phyloP scores from a whole-genome alignment of 2,888 invertebrate genomes.

The Galerucella pusilla region DNA sequence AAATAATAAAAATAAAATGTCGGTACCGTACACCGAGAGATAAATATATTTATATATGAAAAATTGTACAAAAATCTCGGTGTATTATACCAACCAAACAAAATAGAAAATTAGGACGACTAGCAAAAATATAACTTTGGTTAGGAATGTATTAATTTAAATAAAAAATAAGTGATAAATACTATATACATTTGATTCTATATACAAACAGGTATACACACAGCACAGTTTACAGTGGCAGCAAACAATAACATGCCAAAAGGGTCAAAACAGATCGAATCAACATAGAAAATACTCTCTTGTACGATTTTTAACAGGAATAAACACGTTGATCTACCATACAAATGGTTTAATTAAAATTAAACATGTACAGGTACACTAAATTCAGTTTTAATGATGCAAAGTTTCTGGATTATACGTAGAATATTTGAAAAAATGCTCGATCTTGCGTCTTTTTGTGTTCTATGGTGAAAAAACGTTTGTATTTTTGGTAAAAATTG shows the following conservation, averaged over 20 bases:
- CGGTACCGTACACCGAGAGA: constrained; percentile 31
- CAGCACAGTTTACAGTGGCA: constrained; percentile 64
- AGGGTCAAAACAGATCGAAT: constrained; percentile 1
- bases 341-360: too few species aligned
- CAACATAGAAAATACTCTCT: neutral
- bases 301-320: neutral
- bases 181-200: constrained; percentile 54
- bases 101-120: constrained; percentile 53
- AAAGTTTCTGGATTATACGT: too few species aligned
- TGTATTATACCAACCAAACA: constrained; percentile 32
- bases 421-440: too few species aligned
- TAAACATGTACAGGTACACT: too few species aligned
- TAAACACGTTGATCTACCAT: neutral
- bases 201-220: constrained; percentile 47
- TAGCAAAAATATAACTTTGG: constrained; percentile 64
- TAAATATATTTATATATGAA: constrained; percentile 35
- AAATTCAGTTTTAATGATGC: too few species aligned
- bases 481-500: neutral
- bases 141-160: constrained; percentile 56
- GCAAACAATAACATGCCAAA: constrained; percentile 55
- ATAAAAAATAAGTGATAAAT: constrained; percentile 56
- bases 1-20: constrained; percentile 12
- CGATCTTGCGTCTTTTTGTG: neutral
- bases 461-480: neutral
- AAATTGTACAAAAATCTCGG: constrained; percentile 33